A percentile compares a stretch with the other conserved stretches of the same genome.
Evolutionary conservation across 2,888 invertebrate genomes (phyloP).

Genomic region (Patella pellucida): DNA sequence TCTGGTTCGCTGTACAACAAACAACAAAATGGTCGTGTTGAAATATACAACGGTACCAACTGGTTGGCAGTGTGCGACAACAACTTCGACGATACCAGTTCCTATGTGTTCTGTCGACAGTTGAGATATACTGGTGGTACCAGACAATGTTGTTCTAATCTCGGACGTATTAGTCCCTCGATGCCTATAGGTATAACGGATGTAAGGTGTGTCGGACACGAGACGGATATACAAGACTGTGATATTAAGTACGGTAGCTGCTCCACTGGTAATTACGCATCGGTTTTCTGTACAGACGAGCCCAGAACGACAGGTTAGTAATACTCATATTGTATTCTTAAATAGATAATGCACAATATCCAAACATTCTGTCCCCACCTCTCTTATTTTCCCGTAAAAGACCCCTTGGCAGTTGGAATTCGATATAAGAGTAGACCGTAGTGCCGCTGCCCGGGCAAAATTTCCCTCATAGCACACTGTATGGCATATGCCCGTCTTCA

Average conservation of each 20-base stretch:
- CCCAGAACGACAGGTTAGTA: too few species aligned
- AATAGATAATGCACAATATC: too few species aligned
- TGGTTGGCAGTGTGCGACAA: slow-evolving; percentile 84
- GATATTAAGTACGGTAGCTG: slow-evolving; percentile 36
- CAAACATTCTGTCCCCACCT: too few species aligned
- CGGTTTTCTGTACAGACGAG: slow-evolving; percentile 35
- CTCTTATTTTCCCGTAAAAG: too few species aligned
- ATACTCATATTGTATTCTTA: too few species aligned
- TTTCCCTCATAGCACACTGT: too few species aligned
- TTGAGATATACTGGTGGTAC: slow-evolving; percentile 74
- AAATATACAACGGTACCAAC: slow-evolving; percentile 71
- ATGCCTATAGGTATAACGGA: slow-evolving; percentile 32
- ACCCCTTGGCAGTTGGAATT: too few species aligned
- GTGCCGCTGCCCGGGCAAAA: too few species aligned
- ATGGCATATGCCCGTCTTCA: too few species aligned
- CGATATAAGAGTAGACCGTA: too few species aligned
- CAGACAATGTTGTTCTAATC: slow-evolving; percentile 50
- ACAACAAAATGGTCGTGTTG: slow-evolving; percentile 49
- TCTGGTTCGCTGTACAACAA: slow-evolving; percentile 30
- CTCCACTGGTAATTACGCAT: slow-evolving; percentile 42
- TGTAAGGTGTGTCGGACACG: slow-evolving; percentile 47
- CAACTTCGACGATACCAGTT: slow-evolving; percentile 79
- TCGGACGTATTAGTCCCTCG: slow-evolving; percentile 34
- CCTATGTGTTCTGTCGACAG: slow-evolving; percentile 79
- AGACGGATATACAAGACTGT: slow-evolving; percentile 44